phyloP scores from a whole-genome alignment of 2,113 vertebrate species.

The Ursus arctos region DNA sequence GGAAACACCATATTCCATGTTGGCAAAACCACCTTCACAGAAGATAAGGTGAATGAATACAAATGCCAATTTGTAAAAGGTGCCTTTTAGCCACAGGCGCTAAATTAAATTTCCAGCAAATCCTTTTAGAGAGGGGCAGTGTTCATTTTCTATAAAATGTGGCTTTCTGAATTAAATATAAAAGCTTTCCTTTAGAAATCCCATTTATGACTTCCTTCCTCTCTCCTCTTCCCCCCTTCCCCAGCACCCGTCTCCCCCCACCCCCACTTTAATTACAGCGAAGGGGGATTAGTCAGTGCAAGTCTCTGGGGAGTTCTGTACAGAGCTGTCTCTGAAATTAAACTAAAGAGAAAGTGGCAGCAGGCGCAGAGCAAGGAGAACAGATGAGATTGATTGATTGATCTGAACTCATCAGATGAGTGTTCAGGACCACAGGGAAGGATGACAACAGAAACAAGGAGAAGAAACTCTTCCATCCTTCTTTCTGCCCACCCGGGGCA shows the following conservation, averaged over 20 bases:
- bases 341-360: slow-evolving; percentile 88
- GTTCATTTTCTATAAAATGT: slow-evolving; percentile 92
- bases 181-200: slow-evolving; percentile 94
- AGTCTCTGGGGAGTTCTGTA: slow-evolving; percentile 87
- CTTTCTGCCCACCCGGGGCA: background rate
- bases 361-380: slow-evolving; percentile 79
- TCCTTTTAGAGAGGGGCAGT: slow-evolving; percentile 93
- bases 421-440: slow-evolving; percentile 64
- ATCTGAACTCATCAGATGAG: slow-evolving; percentile 81
- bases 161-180: slow-evolving; percentile 92
- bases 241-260: slow-evolving; percentile 50
- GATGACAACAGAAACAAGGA: slow-evolving; percentile 57
- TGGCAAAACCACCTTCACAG: slow-evolving; percentile 74
- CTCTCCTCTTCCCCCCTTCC: slow-evolving; percentile 69
- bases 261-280: slow-evolving; percentile 94
- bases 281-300: slow-evolving; percentile 94
- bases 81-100: slow-evolving; percentile 84
- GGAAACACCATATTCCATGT: slow-evolving; percentile 62
- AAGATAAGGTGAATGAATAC: slow-evolving; percentile 81
- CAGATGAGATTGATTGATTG: slow-evolving; percentile 81
- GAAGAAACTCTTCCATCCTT: slow-evolving; percentile 19
- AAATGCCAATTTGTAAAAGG: slow-evolving; percentile 86
- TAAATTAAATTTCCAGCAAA: slow-evolving; percentile 95
- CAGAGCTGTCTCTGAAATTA: slow-evolving; percentile 90
- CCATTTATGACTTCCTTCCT: slow-evolving; percentile 92